Base-by-base conservation (phyloP, 1,140 invertebrate species). In the Mercenaria mercenaria region DNA sequence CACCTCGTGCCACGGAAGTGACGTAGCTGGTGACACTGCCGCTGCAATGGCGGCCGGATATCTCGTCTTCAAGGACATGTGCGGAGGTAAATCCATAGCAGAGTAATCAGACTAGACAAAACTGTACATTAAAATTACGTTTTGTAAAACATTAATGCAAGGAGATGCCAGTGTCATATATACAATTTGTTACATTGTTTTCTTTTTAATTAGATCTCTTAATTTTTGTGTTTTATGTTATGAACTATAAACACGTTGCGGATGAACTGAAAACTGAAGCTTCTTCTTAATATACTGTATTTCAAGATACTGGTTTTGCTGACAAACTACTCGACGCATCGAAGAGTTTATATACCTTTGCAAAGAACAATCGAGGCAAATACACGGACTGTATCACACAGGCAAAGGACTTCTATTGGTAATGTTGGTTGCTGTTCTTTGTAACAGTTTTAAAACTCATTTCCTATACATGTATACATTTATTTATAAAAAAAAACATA, bases 1-100 rank as follows among this genome's bases (percentile, higher is more conserved):
- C 10, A 41, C 88, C 3, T 69, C 61, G 39, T 88, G 85, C 64
- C 83, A 92, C 96, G 93, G 93, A 90, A 88, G 89, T 26, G 97
- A 97, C 93, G 92, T 97, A 13, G 97, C 97, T 0, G 97, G 96
- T 1, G 97, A 97, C 93, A 97, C 97, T 1, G 96, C 97, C 2
- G 97, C 97, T 0, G 97, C 97, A 8, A 94, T 97, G 20, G 96
- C 97, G 2, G 95, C 95, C 13, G 97, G 97, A 0, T 94, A 96
- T 50, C 96, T 96, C 34, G 96, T 97, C 8, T 96, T 97, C 4
- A 97, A 97, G 85, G 93, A 82, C 13, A 93, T 92, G 52, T 92
- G 93, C 86, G 47, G 79, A 80, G 34, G 84, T 91, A 29, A 67
- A 67, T 4, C 20, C 39, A n/a, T n/a, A n/a, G n/a, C n/a, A n/a